A percentile compares a stretch with the other conserved stretches of the same genome.
Conservation (phyloP, 2,888 invertebrate species). For the Dryobotodes eremita region DNA sequence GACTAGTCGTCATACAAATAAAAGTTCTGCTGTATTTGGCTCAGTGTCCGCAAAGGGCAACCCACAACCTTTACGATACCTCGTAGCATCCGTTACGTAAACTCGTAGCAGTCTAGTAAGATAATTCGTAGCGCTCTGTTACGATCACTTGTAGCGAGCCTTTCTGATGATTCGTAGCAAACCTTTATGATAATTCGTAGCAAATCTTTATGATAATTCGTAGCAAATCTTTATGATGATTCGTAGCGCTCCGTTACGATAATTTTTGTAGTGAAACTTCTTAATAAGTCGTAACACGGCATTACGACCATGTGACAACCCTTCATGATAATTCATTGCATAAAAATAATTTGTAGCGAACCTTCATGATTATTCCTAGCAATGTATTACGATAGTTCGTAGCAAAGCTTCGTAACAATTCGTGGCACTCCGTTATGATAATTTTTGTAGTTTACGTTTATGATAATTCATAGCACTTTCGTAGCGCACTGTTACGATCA, state of each 20-base stretch:
- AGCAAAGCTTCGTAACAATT: neutral
- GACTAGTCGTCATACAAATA: neutral
- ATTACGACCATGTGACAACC: neutral
- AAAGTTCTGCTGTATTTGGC: neutral
- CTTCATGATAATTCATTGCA: neutral
- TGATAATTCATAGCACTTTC: slow-evolving; percentile 1
- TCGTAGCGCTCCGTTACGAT: neutral
- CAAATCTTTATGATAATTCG: neutral
- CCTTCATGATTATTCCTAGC: neutral
- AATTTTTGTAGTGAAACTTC: neutral
- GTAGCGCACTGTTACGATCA: neutral
- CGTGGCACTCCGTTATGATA: neutral
- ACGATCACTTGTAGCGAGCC: neutral
- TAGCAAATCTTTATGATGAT: neutral
- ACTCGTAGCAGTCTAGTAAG: slow-evolving; percentile 15
- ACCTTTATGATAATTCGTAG: slow-evolving; percentile 35
- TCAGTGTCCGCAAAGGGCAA: neutral
- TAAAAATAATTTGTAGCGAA: neutral
- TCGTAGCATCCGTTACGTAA: slow-evolving; percentile 24
- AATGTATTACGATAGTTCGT: neutral
- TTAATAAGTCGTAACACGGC: neutral
- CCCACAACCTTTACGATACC: neutral
- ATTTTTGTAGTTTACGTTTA: neutral
- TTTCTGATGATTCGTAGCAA: neutral
- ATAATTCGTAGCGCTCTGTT: slow-evolving; percentile 31